Percentiles rank a stretch among this genome's conserved stretches.
Conservation (phyloP, 23 tunicate species). For the Corella eumyota region DNA sequence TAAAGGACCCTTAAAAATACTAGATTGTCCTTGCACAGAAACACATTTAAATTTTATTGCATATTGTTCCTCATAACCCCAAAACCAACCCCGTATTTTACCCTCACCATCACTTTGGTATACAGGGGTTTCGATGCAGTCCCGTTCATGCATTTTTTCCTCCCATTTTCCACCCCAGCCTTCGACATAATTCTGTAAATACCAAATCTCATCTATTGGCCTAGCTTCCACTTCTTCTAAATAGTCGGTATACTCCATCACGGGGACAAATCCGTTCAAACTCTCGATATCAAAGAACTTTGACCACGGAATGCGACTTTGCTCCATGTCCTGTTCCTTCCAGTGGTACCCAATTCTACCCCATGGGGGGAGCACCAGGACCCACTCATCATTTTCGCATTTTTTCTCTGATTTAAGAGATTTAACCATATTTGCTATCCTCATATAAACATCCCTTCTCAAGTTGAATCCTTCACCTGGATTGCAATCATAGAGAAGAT, state of each 20-base stretch:
- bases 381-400: constrained; percentile 68
- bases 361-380: constrained; percentile 97
- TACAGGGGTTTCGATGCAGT: constrained; percentile 69
- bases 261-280: constrained; percentile 55
- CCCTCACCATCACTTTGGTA: constrained; percentile 72
- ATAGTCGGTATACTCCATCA: constrained; percentile 94
- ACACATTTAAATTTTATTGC: constrained; percentile 97
- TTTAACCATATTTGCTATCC: constrained; percentile 84
- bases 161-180: constrained; percentile 88
- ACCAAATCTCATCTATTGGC: constrained; percentile 88
- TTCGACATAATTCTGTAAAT: constrained; percentile 88
- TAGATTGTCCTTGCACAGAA: constrained; percentile 75
- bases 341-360: constrained; percentile 97
- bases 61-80: constrained; percentile 90
- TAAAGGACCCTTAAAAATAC: constrained; percentile 49
- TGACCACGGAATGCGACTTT: constrained; percentile 79
- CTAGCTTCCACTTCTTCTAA: constrained; percentile 88
- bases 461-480: constrained; percentile 99
- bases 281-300: constrained; percentile 77
- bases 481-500: constrained; percentile 87
- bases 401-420: constrained; percentile 9
- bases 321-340: constrained; percentile 89
- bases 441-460: constrained; percentile 84
- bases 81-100: constrained; percentile 93
- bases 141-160: constrained; percentile 90